These are phyloP conservation scores for Octomys mimax DNA, from an alignment of 2,797 vertebrate genomes.

Conservation along the genomic window DNA sequence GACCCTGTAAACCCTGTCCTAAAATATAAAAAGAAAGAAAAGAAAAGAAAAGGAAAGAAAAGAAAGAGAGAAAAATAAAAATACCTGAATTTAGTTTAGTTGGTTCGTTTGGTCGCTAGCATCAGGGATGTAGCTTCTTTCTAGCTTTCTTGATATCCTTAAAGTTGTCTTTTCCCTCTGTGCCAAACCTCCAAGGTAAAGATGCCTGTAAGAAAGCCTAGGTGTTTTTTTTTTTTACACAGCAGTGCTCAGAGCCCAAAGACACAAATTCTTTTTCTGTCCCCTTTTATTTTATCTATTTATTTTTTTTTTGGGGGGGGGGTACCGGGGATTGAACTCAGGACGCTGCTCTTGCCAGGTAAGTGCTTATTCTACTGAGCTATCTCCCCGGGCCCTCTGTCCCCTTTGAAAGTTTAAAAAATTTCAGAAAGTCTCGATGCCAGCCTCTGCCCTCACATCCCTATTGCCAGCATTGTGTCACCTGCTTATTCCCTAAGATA, in stretches of 20 bases:
- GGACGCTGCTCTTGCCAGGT: too few species aligned
- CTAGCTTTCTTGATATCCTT: neutral
- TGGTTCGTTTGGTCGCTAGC: neutral
- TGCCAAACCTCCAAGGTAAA: neutral
- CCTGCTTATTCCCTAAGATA: neutral
- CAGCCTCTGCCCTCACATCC: accelerated
- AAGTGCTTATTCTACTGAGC: too few species aligned
- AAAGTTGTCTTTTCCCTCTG: neutral
- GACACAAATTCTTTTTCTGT: neutral
- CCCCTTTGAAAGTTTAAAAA: neutral
- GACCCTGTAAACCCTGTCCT: too few species aligned
- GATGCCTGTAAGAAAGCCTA: neutral
- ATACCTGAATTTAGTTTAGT: neutral
- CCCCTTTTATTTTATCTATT: neutral
- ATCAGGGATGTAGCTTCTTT: neutral
- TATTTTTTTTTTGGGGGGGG: too few species aligned
- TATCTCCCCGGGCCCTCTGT: neutral
- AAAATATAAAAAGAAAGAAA: too few species aligned
- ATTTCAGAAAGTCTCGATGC: neutral
- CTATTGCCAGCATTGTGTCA: accelerated
- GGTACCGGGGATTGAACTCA: too few species aligned
- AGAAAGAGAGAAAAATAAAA: neutral
- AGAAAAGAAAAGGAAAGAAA: too few species aligned
- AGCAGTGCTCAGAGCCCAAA: neutral
- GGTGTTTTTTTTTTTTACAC: neutral